These are phyloP conservation scores for Felis chaus DNA, from an alignment of 2,113 vertebrate genomes.

Conservation along the genomic window DNA sequence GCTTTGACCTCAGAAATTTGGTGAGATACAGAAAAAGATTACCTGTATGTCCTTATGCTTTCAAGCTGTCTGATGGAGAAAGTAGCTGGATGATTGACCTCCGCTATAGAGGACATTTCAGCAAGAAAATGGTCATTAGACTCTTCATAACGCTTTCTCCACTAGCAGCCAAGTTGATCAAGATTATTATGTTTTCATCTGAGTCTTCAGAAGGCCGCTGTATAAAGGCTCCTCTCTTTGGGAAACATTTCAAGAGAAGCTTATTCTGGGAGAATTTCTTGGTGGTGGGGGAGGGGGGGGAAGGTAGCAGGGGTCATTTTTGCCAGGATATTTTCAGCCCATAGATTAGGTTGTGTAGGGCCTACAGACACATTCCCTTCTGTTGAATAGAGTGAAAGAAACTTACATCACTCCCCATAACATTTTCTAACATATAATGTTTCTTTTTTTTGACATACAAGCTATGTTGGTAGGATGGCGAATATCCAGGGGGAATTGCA, in stretches of 20 bases:
- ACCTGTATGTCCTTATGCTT: conserved; percentile 54
- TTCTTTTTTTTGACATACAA: conserved; percentile 52
- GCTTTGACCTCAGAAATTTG: conserved; percentile 73
- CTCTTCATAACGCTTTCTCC: conserved; percentile 57
- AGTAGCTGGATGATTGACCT: conserved; percentile 77
- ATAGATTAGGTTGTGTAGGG: background rate
- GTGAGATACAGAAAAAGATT: conserved; percentile 72
- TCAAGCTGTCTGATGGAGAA: conserved; percentile 67
- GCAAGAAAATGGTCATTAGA: conserved; percentile 70
- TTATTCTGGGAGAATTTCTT: conserved; percentile 29
- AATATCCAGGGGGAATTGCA: background rate
- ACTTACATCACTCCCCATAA: background rate
- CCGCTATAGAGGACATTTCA: conserved; percentile 64
- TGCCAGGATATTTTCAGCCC: conserved; percentile 39
- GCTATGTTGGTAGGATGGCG: conserved; percentile 19
- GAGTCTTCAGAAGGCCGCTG: background rate
- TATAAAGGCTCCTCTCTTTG: background rate
- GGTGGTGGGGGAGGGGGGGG: background rate
- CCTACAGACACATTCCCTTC: background rate
- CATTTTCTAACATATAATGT: conserved; percentile 10
- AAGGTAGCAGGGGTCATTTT: conserved; percentile 28
- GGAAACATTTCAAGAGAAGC: conserved; percentile 18
- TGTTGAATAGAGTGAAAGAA: conserved; percentile 42
- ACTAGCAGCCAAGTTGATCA: conserved; percentile 48
- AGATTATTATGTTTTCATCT: conserved; percentile 44